These are phyloP conservation scores for Anorthoa munda DNA, from an alignment of 2,888 invertebrate species.

Conservation along the genomic window DNA sequence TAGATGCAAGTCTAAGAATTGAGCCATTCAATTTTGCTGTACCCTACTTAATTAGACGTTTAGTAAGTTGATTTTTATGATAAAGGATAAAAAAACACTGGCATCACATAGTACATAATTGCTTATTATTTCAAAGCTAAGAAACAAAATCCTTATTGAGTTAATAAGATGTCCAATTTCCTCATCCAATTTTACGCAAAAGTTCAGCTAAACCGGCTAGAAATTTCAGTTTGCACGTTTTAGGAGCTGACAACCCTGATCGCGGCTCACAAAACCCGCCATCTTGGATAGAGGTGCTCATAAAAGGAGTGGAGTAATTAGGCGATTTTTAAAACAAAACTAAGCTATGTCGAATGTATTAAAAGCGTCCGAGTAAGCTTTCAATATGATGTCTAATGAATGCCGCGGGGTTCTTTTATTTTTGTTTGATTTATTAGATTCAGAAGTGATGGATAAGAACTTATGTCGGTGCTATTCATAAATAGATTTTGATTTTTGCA, in stretches of 20 bases:
- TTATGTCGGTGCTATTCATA: neutral
- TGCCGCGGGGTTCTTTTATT: conserved; percentile 74
- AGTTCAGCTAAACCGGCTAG: too few relatives aligned
- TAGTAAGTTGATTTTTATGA: too few relatives aligned
- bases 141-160: too few relatives aligned
- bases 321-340: conserved; percentile 80
- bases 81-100: too few relatives aligned
- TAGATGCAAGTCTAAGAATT: too few relatives aligned
- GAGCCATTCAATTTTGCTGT: too few relatives aligned
- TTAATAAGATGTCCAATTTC: too few relatives aligned
- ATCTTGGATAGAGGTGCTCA: conserved; percentile 63
- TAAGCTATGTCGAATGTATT: conserved; percentile 75
- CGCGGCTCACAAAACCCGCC: conserved; percentile 36
- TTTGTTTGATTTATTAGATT: conserved; percentile 64
- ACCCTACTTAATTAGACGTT: too few relatives aligned
- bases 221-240: neutral
- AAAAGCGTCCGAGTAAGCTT: conserved; percentile 81
- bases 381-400: conserved; percentile 88
- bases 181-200: too few relatives aligned
- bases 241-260: conserved; percentile 3
- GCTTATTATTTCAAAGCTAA: too few relatives aligned
- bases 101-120: too few relatives aligned
- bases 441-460: conserved; percentile 62
- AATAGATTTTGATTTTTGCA: neutral
- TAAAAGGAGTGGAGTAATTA: conserved; percentile 76